Percentiles rank a stretch among this genome's conserved stretches.
These are phyloP conservation scores for Ginglymostoma cirratum DNA, from an alignment of 2,113 vertebrate species.

Conservation along the genomic window DNA sequence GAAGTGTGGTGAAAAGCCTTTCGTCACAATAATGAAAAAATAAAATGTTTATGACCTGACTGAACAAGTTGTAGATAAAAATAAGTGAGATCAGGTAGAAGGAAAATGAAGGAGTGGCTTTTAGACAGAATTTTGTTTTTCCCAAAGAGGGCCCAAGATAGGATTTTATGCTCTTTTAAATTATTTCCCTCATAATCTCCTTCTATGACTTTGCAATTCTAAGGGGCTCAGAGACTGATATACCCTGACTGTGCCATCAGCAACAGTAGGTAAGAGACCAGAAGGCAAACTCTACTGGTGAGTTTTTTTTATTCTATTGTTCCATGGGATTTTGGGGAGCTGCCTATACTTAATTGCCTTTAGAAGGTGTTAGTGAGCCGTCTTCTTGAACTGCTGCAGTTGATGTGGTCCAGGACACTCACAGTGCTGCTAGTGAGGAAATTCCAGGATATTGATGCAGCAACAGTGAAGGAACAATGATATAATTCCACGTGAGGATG, in stretches of 20 bases:
- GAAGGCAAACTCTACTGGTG: too few relatives aligned
- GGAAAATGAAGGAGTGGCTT: background rate
- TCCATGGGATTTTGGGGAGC: too few relatives aligned
- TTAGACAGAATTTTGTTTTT: background rate
- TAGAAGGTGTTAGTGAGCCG: too few relatives aligned
- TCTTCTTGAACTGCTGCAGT: too few relatives aligned
- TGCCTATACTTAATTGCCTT: too few relatives aligned
- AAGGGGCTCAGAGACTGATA: background rate
- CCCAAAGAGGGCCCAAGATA: background rate
- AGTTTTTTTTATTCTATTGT: too few relatives aligned
- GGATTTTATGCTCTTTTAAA: background rate
- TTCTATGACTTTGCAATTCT: background rate
- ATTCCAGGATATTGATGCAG: too few relatives aligned
- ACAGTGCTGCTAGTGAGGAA: too few relatives aligned
- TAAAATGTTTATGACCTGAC: background rate
- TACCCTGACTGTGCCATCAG: background rate
- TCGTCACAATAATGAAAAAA: background rate
- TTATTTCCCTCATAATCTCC: background rate
- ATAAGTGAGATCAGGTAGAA: background rate
- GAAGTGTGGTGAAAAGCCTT: background rate
- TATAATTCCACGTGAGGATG: too few relatives aligned
- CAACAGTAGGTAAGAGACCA: too few relatives aligned
- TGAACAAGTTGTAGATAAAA: background rate
- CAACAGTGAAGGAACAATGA: too few relatives aligned
- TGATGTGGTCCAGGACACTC: too few relatives aligned